Base-by-base conservation (phyloP, 2,113 vertebrate species). In the Fulica atra region DNA sequence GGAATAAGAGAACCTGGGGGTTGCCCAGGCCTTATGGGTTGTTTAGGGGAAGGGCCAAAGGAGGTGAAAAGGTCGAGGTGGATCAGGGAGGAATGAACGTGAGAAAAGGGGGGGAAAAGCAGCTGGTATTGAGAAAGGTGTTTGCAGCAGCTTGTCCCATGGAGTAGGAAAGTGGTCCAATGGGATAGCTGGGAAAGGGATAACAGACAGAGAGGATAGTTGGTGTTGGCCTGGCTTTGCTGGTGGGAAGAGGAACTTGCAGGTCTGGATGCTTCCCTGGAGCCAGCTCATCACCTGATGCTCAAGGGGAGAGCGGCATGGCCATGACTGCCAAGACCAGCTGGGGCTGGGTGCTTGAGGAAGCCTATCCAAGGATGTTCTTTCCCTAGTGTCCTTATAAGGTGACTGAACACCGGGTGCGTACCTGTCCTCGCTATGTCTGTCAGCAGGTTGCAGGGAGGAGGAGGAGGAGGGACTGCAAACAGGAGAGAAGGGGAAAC, bases 361-460 rank as follows among this genome's bases (percentile, higher is more conserved):
- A 73, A 65, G 42, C 60, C 42, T 42, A 73, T 54, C 46, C n/a
- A 20, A 76, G 26, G 24, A 89, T 7, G 11, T 16, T 36, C 42
- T 64, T 28, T 36, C 51, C 12, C 31, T 23, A 14, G 44, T 33
- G 31, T 29, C 33, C 19, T 71, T 24, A 13, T 42, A 59, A 70
- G 50, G 20, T 15, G 16, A 20, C 15, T 36, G 35, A 35, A 38
- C 23, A 11, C 18, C 20, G 29, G 28, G 23, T 1, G 1, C 24
- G 7, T 21, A 36, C 25, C 28, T 35, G 54, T 5, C 29, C 25
- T 68, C 0, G 0, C 19, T 33, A 9, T 2, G 10, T 21, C 53
- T 1, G 0, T 53, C 29, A 40, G 44, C 1, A 1, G 19, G 13
- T 31, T 40, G 24, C 53, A 31, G 51, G 31, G 51, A 35, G 68